Evolutionary conservation across 2,113 vertebrate genomes (phyloP), one percentile per base, ranked within the genome.

Genomic region (Nibea coibor): DNA sequence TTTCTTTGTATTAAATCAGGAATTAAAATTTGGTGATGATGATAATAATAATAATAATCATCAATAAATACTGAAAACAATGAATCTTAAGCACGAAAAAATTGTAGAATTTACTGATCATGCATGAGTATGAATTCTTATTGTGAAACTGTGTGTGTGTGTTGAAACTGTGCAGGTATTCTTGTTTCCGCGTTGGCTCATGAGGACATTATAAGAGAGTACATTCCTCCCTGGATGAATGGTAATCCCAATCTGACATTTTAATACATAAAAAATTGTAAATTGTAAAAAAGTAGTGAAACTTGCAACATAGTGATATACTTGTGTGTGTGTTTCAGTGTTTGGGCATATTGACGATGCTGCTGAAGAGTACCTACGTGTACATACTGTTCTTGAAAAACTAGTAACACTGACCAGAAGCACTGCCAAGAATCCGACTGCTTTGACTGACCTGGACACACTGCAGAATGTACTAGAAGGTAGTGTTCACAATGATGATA

Each of bases 191-290:
- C 88, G 0, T 7, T 92, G 81, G 86, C 89, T 80, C 9, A 84
- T 57, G 83, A 75, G 20, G 35, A 87, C 1, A 35, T 0, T 0
- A 10, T 84, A 54, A 53, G 0, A 66, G 58, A 59, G 0, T 5
- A 56, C 5, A 20, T 91, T n/a, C 88, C 87, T 53, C 10, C 74
- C 43, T 90, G 88, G 89, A 70, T 92, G 48, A 80, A 88, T 5
- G 82, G 92, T 92, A 88, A 77, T 39, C 17, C n/a, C 54, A 47
- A 2, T 35, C 62, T 73, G 3, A 35, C 50, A 54, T 48, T 24
- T 4, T 31, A 11, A 42, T 16, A 28, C 8, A 7, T 17, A 10
- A 8, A 39, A 45, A 14, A 20, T 45, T 35, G 35, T 35, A 35
- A 35, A 35, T 35, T 35, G 35, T 35, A 7, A 7, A 8, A 35